A percentile compares a stretch with the other conserved stretches of the same genome.
Conservation (phyloP, 2,888 invertebrate species). For the Atethmia centrago region DNA sequence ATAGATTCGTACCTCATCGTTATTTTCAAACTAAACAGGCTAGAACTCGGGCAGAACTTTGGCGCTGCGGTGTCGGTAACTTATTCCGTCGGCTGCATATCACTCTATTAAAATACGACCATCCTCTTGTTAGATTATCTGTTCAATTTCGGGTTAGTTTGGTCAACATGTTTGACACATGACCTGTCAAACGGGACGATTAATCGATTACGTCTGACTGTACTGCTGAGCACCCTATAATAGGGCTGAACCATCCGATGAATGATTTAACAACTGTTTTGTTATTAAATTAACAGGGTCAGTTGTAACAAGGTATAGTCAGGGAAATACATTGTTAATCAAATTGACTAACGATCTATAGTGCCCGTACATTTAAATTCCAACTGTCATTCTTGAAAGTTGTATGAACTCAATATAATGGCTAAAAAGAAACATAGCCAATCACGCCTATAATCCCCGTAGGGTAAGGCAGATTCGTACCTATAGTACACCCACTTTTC, state of each 20-base stretch:
- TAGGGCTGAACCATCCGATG: not conserved
- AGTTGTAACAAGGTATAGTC: not conserved
- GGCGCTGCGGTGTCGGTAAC: conserved; percentile 71
- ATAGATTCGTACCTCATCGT: conserved; percentile 44
- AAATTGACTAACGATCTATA: not conserved
- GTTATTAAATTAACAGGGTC: too few relatives aligned
- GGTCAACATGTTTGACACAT: conserved; percentile 3
- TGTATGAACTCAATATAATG: too few relatives aligned
- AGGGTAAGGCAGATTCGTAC: too few relatives aligned
- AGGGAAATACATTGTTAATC: not conserved
- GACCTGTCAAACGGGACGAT: conserved; percentile 10
- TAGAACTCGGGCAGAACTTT: conserved; percentile 67
- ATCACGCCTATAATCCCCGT: too few relatives aligned
- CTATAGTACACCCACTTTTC: too few relatives aligned
- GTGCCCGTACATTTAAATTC: not conserved
- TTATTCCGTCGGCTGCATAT: conserved; percentile 72
- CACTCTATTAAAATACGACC: conserved; percentile 69
- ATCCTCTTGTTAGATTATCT: conserved; percentile 24
- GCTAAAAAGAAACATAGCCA: too few relatives aligned
- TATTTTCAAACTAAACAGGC: conserved; percentile 65
- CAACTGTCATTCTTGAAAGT: too few relatives aligned
- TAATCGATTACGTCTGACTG: not conserved
- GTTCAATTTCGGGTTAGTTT: conserved; percentile 3
- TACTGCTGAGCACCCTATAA: not conserved
- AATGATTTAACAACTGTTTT: too few relatives aligned